phyloP scores from a whole-genome alignment of 2,888 invertebrate genomes.

The Idaea dimidiata region DNA sequence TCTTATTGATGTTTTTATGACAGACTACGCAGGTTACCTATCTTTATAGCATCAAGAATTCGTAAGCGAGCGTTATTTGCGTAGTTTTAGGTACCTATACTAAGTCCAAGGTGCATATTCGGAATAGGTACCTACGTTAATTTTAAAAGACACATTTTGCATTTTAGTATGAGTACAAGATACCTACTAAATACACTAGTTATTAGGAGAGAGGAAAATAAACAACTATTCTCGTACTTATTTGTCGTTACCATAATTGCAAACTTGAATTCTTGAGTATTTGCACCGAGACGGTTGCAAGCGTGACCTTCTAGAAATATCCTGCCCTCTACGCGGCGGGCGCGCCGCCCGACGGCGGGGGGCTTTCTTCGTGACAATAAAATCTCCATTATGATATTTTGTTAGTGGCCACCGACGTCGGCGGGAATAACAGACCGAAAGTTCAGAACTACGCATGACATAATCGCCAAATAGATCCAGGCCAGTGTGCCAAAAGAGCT shows the following conservation, averaged over 20 bases:
- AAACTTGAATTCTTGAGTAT: neutral
- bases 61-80: neutral
- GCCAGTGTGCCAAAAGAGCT: slow-evolving; percentile 69
- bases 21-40: neutral
- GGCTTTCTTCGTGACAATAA: slow-evolving; percentile 53
- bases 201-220: neutral
- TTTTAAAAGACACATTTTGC: neutral
- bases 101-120: neutral
- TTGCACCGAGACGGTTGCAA: slow-evolving; percentile 32
- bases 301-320: slow-evolving; percentile 63
- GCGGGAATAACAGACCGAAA: slow-evolving; percentile 56
- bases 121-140: neutral
- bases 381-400: slow-evolving; percentile 50
- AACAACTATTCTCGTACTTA: neutral
- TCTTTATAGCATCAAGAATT: neutral
- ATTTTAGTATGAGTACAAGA: neutral
- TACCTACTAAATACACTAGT: neutral
- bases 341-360: slow-evolving; percentile 27
- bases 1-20: slow-evolving; percentile 1
- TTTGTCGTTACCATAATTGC: neutral
- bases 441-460: slow-evolving; percentile 70
- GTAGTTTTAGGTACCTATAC: neutral
- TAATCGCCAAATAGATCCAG: slow-evolving; percentile 75
- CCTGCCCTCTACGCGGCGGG: slow-evolving; percentile 31
- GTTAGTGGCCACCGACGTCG: slow-evolving; percentile 42